Conservation (phyloP, 2,113 vertebrate species). For the Colistium nudipinnis region DNA sequence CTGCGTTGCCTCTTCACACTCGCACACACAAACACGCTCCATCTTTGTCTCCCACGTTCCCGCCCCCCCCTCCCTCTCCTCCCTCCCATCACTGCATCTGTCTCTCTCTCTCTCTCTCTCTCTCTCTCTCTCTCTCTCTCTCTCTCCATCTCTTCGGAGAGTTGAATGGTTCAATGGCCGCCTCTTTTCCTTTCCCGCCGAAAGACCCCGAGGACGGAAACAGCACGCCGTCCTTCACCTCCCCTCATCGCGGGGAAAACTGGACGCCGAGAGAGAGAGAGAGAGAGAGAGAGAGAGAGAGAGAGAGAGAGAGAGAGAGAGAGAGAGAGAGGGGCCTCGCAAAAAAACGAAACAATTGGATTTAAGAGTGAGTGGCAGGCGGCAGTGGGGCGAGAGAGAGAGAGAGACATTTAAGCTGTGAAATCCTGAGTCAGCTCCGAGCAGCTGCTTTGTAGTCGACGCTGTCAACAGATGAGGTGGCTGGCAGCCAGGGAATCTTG, state of each 20-base stretch:
- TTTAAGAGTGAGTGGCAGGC: conserved; percentile 52
- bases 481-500: conserved; percentile 53
- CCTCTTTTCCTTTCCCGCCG: conserved; percentile 43
- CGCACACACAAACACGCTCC: conserved; percentile 30
- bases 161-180: conserved; percentile 49
- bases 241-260: conserved; percentile 35
- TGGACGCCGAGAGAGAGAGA: conserved; percentile 31
- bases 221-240: conserved; percentile 63
- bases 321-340: conserved; percentile 15
- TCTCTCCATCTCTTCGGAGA: conserved; percentile 22
- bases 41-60: conserved; percentile 45
- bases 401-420: conserved; percentile 60
- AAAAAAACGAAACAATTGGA: conserved; percentile 40
- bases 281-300: conserved; percentile 8
- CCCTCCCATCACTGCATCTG: not conserved
- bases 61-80: not conserved
- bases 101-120: not conserved
- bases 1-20: conserved; percentile 29
- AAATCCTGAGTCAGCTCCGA: conserved; percentile 69
- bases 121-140: not conserved
- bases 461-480: conserved; percentile 45
- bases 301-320: conserved; percentile 8
- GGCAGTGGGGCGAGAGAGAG: not conserved
- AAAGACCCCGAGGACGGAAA: conserved; percentile 65
- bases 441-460: conserved; percentile 70